Base-by-base conservation (phyloP, 2,113 vertebrate genomes). In the Phylloscopus trochiloides region DNA sequence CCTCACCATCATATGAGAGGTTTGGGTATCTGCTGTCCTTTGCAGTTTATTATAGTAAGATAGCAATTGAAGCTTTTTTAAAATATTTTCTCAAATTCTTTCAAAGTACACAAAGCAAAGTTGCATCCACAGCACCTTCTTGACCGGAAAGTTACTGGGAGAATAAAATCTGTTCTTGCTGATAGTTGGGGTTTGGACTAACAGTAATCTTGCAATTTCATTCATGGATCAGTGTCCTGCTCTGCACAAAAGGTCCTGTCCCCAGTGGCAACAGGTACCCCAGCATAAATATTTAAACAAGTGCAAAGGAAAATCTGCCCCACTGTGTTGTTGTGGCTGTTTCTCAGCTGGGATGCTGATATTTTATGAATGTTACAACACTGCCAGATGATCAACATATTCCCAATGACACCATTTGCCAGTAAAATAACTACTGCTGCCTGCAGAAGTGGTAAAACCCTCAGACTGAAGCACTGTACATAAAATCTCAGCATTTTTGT, bases 401-500 rank as follows among this genome's bases (percentile, higher is more conserved):
- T 96, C 93, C 90, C 90, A 88, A 36, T 80, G 82, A 96, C 82
- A 93, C 72, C 51, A 32, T 92, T 95, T 97, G 90, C 93, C 82
- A 92, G 67, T 73, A 73, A 83, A 97, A 93, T 92, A 95, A 90
- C 78, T 96, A 55, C 72, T 90, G 82, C 88, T 95, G 90, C 82
- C 67, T 90, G 63, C 88, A 77, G 55, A 93, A 93, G 82, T 86
- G 63, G 94, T 95, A 95, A 94, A 92, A 80, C 48, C 68, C 93
- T 94, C 78, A 85, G 71, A 85, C 67, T 95, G 87, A 95, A 97
- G 90, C 66, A 93, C 76, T 84, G 82, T 67, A 65, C 92, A 92
- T 96, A 96, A 97, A 97, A 93, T 86, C 71, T 51, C 93, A 92
- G 79, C 88, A 77, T 93, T 96, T 95, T 77, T 93, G 79, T 92